Evolutionary conservation across 2,113 vertebrate genomes (phyloP).

Genomic region (Cyanoramphus novaezelandiae): DNA sequence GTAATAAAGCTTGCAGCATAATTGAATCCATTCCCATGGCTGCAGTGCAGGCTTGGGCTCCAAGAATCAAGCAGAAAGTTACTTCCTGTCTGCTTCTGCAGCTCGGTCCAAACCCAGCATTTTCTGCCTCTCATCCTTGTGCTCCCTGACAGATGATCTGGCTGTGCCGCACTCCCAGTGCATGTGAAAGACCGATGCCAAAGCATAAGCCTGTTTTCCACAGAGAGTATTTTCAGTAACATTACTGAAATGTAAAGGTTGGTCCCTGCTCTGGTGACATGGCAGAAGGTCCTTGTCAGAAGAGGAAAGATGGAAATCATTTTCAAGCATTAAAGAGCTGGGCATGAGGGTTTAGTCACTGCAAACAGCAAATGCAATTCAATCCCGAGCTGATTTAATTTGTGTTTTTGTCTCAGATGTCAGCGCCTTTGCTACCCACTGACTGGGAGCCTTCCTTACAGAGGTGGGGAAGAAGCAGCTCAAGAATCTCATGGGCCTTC

Average conservation of each 20-base stretch:
- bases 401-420: neutral
- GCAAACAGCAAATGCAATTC: neutral
- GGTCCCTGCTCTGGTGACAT: neutral
- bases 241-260: neutral
- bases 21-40: conserved; percentile 3
- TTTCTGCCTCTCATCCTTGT: neutral
- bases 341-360: neutral
- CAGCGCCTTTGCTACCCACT: neutral
- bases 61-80: neutral
- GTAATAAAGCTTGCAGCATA: neutral
- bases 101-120: neutral
- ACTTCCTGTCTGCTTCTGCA: neutral
- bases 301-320: neutral
- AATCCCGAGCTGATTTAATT: neutral
- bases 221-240: neutral
- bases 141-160: neutral
- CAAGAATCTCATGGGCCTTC: neutral
- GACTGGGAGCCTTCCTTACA: neutral
- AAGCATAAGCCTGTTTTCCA: neutral
- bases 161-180: neutral
- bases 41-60: neutral
- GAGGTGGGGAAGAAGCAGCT: neutral
- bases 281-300: neutral
- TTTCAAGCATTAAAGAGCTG: neutral
- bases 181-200: neutral